Base-by-base conservation (phyloP, 2,113 vertebrate genomes). In the Panurus biarmicus region DNA sequence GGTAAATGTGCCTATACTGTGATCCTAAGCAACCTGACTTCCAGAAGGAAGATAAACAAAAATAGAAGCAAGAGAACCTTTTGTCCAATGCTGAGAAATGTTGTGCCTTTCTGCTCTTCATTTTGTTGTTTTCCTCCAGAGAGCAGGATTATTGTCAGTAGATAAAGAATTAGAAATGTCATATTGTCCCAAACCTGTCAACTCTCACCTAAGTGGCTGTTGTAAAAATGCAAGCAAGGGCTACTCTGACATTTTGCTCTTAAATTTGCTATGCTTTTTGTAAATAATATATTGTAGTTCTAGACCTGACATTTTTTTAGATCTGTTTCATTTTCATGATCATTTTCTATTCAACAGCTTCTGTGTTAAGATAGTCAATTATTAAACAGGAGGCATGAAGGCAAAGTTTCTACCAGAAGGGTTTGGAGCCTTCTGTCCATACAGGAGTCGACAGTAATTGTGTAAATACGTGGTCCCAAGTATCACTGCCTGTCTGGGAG, bases 211-310 rank as follows among this genome's bases (percentile, higher is more conserved):
- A 97, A 96, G 91, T 95, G 92, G 92, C 80, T 97, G 82, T 72
- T 74, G 71, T 62, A 89, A 87, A 58, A 96, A 67, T 87, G 51
- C 66, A 97, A 97, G 94, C 94, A 93, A 94, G 70, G 97, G 77
- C 95, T 94, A 61, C 70, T 72, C 53, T 97, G 96, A 96, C 91
- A 97, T 97, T 97, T 97, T 94, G 56, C 77, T 97, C 95, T 96
- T 90, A 82, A 87, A 96, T 96, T 94, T 94, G 87, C 76, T 86
- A 19, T 67, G 85, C 70, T 90, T 96, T 97, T 93, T 85, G 45
- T 79, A 86, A 95, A 91, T 87, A 93, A 91, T 90, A 56, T 62
- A 94, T 89, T 95, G 75, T 58, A 86, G 75, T 82, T 70, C 60
- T 72, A 60, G 67, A 75, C 72, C 47, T 96, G 96, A 93, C 77